Base-by-base conservation (phyloP, 2,888 invertebrate species). In the Notodonta dromedarius region DNA sequence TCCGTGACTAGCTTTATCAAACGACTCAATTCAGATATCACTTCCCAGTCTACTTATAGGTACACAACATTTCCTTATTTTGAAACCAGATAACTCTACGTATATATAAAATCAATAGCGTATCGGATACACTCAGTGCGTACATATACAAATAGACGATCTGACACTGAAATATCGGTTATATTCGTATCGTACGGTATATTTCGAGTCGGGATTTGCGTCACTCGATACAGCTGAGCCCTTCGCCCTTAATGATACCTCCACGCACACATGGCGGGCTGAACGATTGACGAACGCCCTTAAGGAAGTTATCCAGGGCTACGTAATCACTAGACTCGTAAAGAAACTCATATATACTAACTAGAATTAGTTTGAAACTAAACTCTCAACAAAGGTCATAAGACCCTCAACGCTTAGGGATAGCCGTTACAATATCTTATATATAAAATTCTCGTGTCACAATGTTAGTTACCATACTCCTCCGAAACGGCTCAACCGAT, bases 221-320 rank as follows among this genome's bases (percentile, higher is more conserved):
- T 87, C 84, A 86, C 65, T 58, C 63, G 79, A 74, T 78, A 76
- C 69, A 75, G 73, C 70, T 69, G 68, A 64, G 70, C 78, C 83
- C 82, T 83, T 83, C 78, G 67, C 67, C 67, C 76, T 73, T 82
- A 85, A 87, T 79, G 81, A 76, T 62, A 70, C 65, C 61, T 66
- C 68, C 77, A 79, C 85, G 85, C 83, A 83, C 83, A 83, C 69
- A 74, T 63, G 66, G 60, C 61, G 59, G 59, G 62, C 57, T 51
- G 58, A 52, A 56, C 63, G 52, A 63, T 61, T 56, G 57, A 16
- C 59, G 57, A 60, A 61, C 50, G 46, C 56, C 58, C 46, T 60
- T 55, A 56, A 63, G 60, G 59, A 67, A 70, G 57, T 65, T 64
- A 60, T 65, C 63, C 66, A 70, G 75, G 69, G 68, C 63, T 67